Conservation (phyloP, 1,140 invertebrate genomes). For the Ceratoteleas bidentatus region DNA sequence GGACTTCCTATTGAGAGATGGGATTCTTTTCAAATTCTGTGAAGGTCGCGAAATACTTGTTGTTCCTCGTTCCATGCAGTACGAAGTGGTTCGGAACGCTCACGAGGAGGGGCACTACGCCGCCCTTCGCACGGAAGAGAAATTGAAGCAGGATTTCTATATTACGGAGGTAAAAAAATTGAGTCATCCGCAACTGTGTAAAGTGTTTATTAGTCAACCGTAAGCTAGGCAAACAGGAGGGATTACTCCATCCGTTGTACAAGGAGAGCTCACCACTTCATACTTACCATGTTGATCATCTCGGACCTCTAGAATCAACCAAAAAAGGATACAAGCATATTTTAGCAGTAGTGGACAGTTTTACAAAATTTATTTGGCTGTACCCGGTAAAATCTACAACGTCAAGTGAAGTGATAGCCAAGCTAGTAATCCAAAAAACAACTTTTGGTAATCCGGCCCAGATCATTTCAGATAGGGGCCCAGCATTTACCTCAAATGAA, state of each 20-base stretch:
- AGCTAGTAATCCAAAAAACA: slow-evolving; percentile 11
- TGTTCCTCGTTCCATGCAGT: too few species aligned
- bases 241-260: slow-evolving; percentile 23
- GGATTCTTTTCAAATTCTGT: too few species aligned
- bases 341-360: slow-evolving; percentile 2
- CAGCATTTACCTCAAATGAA: slow-evolving; percentile 53
- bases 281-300: slow-evolving; percentile 17
- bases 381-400: slow-evolving; percentile 8
- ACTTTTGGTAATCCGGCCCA: background rate
- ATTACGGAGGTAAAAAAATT: slow-evolving; percentile 28
- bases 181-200: slow-evolving; percentile 30
- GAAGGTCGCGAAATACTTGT: too few species aligned
- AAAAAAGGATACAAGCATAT: slow-evolving; percentile 17
- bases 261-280: slow-evolving; percentile 22
- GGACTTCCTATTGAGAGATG: too few species aligned
- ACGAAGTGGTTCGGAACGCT: too few species aligned
- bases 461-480: slow-evolving; percentile 7
- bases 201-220: slow-evolving; percentile 23
- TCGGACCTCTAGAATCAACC: slow-evolving; percentile 9
- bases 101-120: too few species aligned
- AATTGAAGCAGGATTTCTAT: background rate
- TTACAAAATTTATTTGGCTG: slow-evolving; percentile 21
- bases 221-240: slow-evolving; percentile 46
- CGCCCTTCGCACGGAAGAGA: too few species aligned
- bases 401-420: background rate